These are phyloP conservation scores for Rhagoletis zephyria DNA, from an alignment of 1,140 invertebrate species.

Conservation along the genomic window DNA sequence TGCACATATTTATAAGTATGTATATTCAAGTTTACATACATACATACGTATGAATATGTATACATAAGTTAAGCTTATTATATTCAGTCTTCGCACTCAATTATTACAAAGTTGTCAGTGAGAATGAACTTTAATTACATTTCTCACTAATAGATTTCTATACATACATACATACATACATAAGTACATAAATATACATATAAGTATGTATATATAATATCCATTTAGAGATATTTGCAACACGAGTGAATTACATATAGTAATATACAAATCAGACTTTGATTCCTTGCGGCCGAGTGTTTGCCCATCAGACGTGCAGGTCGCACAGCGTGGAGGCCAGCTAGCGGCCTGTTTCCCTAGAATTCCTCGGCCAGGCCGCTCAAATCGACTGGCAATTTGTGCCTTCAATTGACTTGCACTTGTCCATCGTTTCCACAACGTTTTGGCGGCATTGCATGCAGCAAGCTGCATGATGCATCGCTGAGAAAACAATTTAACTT, in stretches of 20 bases:
- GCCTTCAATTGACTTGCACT: constrained; percentile 48
- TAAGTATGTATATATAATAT: neutral
- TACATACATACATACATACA: neutral
- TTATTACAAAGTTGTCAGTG: constrained; percentile 30
- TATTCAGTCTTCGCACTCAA: constrained; percentile 21
- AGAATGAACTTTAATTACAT: constrained; percentile 37
- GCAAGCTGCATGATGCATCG: neutral
- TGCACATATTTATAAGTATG: no score
- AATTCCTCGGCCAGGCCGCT: constrained; percentile 17
- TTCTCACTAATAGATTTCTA: constrained; percentile 7
- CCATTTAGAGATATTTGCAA: neutral
- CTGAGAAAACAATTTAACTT: constrained; percentile 50
- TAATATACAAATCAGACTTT: constrained; percentile 26
- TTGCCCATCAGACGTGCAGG: constrained; percentile 10
- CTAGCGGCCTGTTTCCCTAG: neutral
- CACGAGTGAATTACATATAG: neutral
- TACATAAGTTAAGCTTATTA: constrained; percentile 30
- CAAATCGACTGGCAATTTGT: constrained; percentile 23
- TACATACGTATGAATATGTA: neutral
- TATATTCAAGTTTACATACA: neutral
- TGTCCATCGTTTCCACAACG: constrained; percentile 16
- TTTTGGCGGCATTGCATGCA: neutral
- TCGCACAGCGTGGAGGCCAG: constrained; percentile 24
- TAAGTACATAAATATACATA: neutral
- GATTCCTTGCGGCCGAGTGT: neutral